These are phyloP conservation scores for Ecdyonurus torrentis DNA, from an alignment of 2,888 invertebrate species.

Conservation along the genomic window DNA sequence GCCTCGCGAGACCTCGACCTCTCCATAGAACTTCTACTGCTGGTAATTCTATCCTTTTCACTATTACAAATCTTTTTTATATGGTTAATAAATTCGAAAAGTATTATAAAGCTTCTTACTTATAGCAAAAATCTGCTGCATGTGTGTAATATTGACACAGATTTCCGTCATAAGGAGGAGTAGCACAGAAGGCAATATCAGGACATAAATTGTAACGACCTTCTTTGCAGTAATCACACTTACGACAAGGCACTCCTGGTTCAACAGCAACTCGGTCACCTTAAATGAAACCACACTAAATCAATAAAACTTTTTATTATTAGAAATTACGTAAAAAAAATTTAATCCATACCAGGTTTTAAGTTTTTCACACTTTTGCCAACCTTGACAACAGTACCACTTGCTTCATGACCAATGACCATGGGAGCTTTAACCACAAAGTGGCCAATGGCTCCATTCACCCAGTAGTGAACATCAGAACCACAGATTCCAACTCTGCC, in stretches of 20 bases:
- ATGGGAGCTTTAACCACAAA: constrained; percentile 77
- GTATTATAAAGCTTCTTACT: constrained; percentile 31
- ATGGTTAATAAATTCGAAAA: background rate
- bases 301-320: background rate
- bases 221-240: constrained; percentile 67
- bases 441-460: constrained; percentile 67
- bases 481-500: constrained; percentile 95
- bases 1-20: too few species aligned
- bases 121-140: constrained; percentile 75
- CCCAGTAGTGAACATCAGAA: constrained; percentile 81
- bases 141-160: constrained; percentile 75
- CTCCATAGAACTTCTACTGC: too few species aligned
- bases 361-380: constrained; percentile 36
- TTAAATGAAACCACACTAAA: constrained; percentile 18
- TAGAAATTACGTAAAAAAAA: background rate
- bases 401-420: constrained; percentile 90
- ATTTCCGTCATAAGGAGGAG: constrained; percentile 85
- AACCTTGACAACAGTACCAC: constrained; percentile 60
- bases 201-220: constrained; percentile 85
- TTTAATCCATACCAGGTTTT: constrained; percentile 30
- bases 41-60: too few species aligned
- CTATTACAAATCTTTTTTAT: background rate
- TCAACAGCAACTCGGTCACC: constrained; percentile 92
- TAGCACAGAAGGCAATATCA: constrained; percentile 83
- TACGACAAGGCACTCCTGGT: constrained; percentile 78